Percentiles rank a stretch among this genome's conserved stretches.
phyloP scores from a whole-genome alignment of 1,140 invertebrate genomes.

The Reticulitermes speratus region DNA sequence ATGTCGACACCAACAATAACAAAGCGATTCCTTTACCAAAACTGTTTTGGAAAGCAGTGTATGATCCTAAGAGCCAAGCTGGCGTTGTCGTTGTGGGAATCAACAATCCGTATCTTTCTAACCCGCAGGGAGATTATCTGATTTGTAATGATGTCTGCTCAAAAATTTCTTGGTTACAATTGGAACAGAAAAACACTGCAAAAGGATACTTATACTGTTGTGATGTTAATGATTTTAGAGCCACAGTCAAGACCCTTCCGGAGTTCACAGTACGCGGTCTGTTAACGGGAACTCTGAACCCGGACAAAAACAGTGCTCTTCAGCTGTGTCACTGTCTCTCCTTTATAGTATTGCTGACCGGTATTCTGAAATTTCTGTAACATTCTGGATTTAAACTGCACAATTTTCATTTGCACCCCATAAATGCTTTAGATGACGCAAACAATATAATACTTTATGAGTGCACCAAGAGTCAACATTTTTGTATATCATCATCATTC shows the following conservation, averaged over 20 bases:
- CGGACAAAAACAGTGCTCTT: background rate
- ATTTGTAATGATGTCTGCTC: constrained; percentile 48
- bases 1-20: constrained; percentile 47
- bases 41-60: constrained; percentile 62
- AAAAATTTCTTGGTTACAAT: constrained; percentile 54
- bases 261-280: constrained; percentile 48
- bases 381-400: too few relatives aligned
- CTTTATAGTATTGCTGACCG: too few relatives aligned
- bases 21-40: constrained; percentile 53
- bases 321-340: too few relatives aligned
- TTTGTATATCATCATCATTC: too few relatives aligned
- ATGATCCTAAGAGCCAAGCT: constrained; percentile 50
- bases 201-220: constrained; percentile 67
- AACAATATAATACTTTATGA: too few relatives aligned
- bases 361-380: too few relatives aligned
- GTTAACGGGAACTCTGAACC: constrained; percentile 38
- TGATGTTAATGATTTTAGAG: constrained; percentile 58
- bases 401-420: too few relatives aligned
- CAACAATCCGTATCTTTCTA: constrained; percentile 60
- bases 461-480: too few relatives aligned
- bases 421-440: too few relatives aligned
- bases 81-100: constrained; percentile 61
- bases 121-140: constrained; percentile 3
- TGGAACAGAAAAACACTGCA: constrained; percentile 52
- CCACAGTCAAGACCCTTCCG: constrained; percentile 53